These are phyloP conservation scores for Heliothis peltigera DNA, from an alignment of 2,888 invertebrate genomes.

Conservation along the genomic window DNA sequence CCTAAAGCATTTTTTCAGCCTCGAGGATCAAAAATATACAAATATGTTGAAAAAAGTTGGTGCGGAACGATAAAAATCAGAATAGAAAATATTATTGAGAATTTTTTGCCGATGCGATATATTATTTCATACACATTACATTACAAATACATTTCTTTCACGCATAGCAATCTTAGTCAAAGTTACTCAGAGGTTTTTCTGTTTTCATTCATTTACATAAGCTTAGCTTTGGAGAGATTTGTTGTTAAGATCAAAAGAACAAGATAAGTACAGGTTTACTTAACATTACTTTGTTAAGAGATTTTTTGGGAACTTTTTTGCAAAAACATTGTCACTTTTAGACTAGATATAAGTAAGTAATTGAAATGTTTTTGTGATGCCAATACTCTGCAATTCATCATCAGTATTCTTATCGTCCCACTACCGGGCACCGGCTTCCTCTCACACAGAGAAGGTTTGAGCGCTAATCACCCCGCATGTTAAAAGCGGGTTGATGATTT, in stretches of 20 bases:
- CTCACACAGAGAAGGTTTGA: too few relatives aligned
- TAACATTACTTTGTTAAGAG: constrained; percentile 13
- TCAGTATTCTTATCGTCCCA: too few relatives aligned
- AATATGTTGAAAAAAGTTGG: neutral
- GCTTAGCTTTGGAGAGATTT: constrained; percentile 40
- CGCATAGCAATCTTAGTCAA: constrained; percentile 45
- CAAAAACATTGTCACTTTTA: neutral
- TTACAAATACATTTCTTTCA: constrained; percentile 23
- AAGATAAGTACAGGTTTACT: constrained; percentile 15
- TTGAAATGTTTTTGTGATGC: too few relatives aligned
- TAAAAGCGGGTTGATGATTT: too few relatives aligned
- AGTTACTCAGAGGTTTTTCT: constrained; percentile 43
- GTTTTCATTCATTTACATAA: constrained; percentile 52
- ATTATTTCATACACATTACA: constrained; percentile 18
- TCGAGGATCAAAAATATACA: too few relatives aligned
- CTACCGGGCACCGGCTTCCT: too few relatives aligned
- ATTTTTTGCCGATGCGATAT: constrained; percentile 8
- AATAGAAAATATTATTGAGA: neutral
- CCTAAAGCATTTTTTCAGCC: too few relatives aligned
- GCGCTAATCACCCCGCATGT: too few relatives aligned
- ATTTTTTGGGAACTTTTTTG: constrained; percentile 4
- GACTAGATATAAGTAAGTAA: too few relatives aligned
- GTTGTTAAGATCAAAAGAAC: constrained; percentile 41
- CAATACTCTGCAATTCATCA: too few relatives aligned
- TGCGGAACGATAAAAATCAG: neutral